phyloP scores from a whole-genome alignment of 2,888 invertebrate species.

The Folsomia candida region DNA sequence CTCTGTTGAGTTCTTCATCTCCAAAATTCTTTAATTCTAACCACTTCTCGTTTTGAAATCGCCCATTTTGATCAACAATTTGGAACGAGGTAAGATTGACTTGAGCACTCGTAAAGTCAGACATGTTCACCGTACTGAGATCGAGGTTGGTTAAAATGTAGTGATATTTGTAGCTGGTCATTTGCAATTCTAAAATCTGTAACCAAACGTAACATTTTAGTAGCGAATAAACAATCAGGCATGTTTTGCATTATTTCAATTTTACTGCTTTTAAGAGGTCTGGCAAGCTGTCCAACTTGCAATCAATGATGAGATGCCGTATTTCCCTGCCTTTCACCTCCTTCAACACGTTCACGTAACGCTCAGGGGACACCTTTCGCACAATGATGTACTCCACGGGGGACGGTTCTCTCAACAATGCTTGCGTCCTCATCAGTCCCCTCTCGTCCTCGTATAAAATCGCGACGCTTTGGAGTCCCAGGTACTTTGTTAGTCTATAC shows the following conservation, averaged over 20 bases:
- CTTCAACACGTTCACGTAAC: constrained; percentile 56
- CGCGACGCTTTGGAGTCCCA: constrained; percentile 34
- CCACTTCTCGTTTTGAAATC: constrained; percentile 44
- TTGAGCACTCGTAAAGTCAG: constrained; percentile 42
- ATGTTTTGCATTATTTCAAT: not conserved
- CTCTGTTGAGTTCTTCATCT: constrained; percentile 40
- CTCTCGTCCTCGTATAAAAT: constrained; percentile 47
- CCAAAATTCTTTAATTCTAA: constrained; percentile 46
- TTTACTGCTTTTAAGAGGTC: constrained; percentile 44
- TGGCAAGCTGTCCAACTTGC: constrained; percentile 52
- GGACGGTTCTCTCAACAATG: constrained; percentile 55
- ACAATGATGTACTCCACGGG: constrained; percentile 55
- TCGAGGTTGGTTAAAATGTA: constrained; percentile 72
- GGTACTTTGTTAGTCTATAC: not conserved
- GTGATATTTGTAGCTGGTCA: constrained; percentile 82
- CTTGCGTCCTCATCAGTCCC: constrained; percentile 58
- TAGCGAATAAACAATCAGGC: not conserved
- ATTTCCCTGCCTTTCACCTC: constrained; percentile 57
- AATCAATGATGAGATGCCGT: constrained; percentile 57
- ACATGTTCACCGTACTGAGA: constrained; percentile 42
- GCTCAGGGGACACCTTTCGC: constrained; percentile 54
- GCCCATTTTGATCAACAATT: constrained; percentile 45
- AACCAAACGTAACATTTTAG: constrained; percentile 6
- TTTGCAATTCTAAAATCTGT: constrained; percentile 57
- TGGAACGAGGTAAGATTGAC: constrained; percentile 48